phyloP scores from a whole-genome alignment of 2,797 vertebrate species.

The Coregonus ussuriensis region DNA sequence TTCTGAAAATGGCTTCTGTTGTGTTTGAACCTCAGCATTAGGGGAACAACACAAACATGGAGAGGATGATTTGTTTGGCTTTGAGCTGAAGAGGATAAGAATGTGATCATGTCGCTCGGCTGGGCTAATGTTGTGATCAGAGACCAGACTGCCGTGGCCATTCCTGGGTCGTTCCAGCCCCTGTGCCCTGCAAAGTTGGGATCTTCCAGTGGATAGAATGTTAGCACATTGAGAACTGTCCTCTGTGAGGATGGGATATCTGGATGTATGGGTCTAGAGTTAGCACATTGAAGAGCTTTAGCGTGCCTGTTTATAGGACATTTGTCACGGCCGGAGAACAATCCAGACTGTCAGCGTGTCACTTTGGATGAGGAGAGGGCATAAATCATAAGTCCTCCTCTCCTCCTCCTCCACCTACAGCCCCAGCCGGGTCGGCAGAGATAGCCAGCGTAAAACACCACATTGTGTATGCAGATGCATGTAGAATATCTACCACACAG shows the following conservation, averaged over 20 bases:
- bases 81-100: slow-evolving; percentile 36
- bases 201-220: neutral
- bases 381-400: slow-evolving; percentile 58
- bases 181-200: slow-evolving; percentile 5
- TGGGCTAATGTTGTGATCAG: slow-evolving; percentile 57
- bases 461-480: slow-evolving; percentile 37
- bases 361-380: slow-evolving; percentile 56
- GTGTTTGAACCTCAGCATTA: slow-evolving; percentile 17
- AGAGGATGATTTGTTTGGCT: slow-evolving; percentile 51
- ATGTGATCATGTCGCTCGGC: slow-evolving; percentile 29
- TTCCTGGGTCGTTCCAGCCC: neutral
- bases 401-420: neutral
- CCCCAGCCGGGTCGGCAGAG: slow-evolving; percentile 57
- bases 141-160: slow-evolving; percentile 29
- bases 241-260: neutral
- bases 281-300: slow-evolving; percentile 53
- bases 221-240: neutral
- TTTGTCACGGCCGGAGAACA: slow-evolving; percentile 71
- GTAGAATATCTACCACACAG: neutral
- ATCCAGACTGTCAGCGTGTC: slow-evolving; percentile 60
- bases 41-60: slow-evolving; percentile 26
- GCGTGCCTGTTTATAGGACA: slow-evolving; percentile 61
- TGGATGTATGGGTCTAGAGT: slow-evolving; percentile 44
- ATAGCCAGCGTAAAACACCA: slow-evolving; percentile 46
- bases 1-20: slow-evolving; percentile 19